phyloP scores from a whole-genome alignment of 2,888 invertebrate genomes.

The Coenonympha arcania region DNA sequence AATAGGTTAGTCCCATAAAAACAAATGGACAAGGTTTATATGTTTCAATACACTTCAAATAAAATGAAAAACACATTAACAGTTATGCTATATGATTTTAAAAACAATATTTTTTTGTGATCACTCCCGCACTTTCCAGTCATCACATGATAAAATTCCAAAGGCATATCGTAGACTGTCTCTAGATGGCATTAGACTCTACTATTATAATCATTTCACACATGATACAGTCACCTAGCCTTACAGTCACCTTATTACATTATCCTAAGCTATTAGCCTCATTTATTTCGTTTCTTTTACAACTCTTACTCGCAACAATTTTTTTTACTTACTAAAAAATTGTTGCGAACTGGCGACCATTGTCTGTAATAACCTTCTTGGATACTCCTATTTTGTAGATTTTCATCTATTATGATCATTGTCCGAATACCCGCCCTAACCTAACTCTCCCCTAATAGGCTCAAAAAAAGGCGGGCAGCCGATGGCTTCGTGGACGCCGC shows the following conservation, averaged over 20 bases:
- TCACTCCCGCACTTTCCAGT: slow-evolving; percentile 36
- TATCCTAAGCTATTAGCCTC: background rate
- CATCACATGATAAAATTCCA: slow-evolving; percentile 34
- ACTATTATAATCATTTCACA: slow-evolving; percentile 30
- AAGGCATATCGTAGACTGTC: slow-evolving; percentile 52
- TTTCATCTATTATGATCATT: background rate
- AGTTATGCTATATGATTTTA: background rate
- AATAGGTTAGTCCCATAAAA: too few relatives aligned
- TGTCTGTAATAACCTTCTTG: background rate
- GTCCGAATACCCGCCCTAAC: slow-evolving; percentile 28
- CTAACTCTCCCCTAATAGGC: slow-evolving; percentile 43
- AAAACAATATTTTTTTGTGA: slow-evolving; percentile 25
- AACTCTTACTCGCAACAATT: too few relatives aligned
- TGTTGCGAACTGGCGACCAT: background rate
- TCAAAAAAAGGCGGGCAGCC: slow-evolving; percentile 52
- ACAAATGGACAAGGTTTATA: too few relatives aligned
- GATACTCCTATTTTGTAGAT: background rate
- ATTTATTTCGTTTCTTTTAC: too few relatives aligned
- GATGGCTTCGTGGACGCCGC: slow-evolving; percentile 61
- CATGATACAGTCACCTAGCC: background rate
- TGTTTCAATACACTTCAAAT: too few relatives aligned
- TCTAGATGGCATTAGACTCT: slow-evolving; percentile 50
- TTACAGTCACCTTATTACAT: background rate
- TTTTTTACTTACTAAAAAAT: background rate
- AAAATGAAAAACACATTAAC: too few relatives aligned